These are phyloP conservation scores for Anhinga rufa DNA, from an alignment of 2,113 vertebrate species.

Conservation along the genomic window DNA sequence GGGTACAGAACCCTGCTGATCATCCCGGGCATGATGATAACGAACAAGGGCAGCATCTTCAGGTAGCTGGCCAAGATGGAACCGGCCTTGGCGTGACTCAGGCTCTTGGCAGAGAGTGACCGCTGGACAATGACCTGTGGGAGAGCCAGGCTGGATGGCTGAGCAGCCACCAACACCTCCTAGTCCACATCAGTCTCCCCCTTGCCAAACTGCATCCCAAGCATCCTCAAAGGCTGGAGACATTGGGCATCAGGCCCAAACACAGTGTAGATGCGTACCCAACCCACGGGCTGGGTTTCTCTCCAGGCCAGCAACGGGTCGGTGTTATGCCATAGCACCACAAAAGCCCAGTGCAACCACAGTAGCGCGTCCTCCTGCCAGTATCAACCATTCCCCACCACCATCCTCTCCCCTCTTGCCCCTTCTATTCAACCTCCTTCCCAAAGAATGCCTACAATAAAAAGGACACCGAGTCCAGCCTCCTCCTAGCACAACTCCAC, in stretches of 20 bases:
- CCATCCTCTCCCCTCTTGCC: not conserved
- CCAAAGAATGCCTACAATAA: not conserved
- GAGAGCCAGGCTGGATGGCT: not conserved
- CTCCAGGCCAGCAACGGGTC: not conserved
- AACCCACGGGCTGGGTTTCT: not conserved
- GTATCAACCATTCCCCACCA: not conserved
- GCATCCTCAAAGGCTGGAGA: too few relatives aligned
- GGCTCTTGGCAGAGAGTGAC: slow-evolving; percentile 86
- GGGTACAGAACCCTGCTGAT: slow-evolving; percentile 91
- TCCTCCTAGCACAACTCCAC: not conserved
- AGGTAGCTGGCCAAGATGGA: slow-evolving; percentile 90
- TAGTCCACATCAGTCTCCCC: not conserved
- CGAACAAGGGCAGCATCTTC: slow-evolving; percentile 88
- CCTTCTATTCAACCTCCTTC: not conserved
- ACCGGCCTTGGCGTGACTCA: slow-evolving; percentile 87
- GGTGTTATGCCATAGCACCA: not conserved
- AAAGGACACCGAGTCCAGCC: not conserved
- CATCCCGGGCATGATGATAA: slow-evolving; percentile 92
- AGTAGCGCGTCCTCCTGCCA: not conserved
- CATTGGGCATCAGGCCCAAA: not conserved
- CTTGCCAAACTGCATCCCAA: not conserved
- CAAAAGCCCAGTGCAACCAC: not conserved
- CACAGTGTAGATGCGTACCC: rapidly evolving
- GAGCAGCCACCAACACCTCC: not conserved
- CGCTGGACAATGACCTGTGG: slow-evolving; percentile 87